Evolutionary conservation across 1,140 invertebrate species (phyloP), one percentile per base, ranked within the genome.

Genomic region (Eubasilissa regina): DNA sequence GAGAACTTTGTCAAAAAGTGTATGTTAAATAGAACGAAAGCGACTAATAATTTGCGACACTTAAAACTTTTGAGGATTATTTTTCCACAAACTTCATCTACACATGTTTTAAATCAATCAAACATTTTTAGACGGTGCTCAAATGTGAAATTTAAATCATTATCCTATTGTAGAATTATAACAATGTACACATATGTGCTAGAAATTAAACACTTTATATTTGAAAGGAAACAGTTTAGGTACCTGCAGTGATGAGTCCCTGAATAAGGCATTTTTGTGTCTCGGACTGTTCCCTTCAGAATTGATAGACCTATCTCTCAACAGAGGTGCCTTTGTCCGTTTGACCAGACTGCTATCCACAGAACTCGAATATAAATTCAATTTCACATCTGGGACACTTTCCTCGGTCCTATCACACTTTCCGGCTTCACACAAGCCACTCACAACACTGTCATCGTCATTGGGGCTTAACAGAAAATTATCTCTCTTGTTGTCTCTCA

Each of bases 221-320:
- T 35, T 6, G 1, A 35, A 35, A 35, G 1, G 25, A 35, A 35
- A 35, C 25, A 35, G 25, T 35, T 35, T 35, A 35, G 25, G 25
- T 48, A 89, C 89, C 86, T 89, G 89, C 48, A 89, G 80, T 21
- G 89, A 89, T 60, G 87, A 87, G 83, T 89, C 89, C 81, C 88
- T 86, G 12, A 89, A 83, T 75, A 89, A 84, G 48, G 88, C 86
- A 84, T 89, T 88, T 82, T 87, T 87, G 79, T 87, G 85, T 81
- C 85, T 86, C n/a, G 88, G 87, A 78, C 84, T 84, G 78, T 86
- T 87, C 55, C 88, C 88, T 81, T 89, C 89, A 17, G 89, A 89
- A 72, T 89, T 88, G 12, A 88, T 84, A 25, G 89, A 89, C 77
- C 87, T 84, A 77, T 89, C 88, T 76, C 89, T 85, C 68, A 89